Conservation (phyloP, 2,888 invertebrate genomes). For the Caenorhabditis imperialis region DNA sequence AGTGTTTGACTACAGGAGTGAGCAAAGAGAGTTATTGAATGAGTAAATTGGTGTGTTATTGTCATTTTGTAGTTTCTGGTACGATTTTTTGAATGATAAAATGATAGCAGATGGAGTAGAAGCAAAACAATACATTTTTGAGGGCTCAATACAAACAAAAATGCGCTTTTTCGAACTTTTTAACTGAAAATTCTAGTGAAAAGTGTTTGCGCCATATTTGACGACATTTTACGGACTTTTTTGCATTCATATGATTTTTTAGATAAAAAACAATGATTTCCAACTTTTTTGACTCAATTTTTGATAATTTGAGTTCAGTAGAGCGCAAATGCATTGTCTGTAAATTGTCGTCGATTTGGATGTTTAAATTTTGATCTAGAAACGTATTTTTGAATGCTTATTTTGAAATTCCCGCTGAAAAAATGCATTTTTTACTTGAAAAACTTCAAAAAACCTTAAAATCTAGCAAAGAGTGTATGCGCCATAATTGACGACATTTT, state of each 20-base stretch:
- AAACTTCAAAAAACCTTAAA: no score
- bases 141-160: no score
- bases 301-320: neutral
- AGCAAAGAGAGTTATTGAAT: neutral
- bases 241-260: neutral
- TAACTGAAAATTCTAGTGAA: no score
- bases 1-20: conserved; percentile 8
- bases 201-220: neutral
- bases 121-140: no score
- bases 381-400: no score
- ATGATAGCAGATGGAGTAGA: no score
- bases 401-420: no score
- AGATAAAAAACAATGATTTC: conserved; percentile 1
- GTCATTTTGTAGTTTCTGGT: no score
- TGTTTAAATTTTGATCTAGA: no score
- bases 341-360: conserved; percentile 6
- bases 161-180: no score
- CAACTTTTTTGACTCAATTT: conserved; percentile 2
- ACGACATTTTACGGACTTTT: neutral
- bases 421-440: no score
- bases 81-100: no score
- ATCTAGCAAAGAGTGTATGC: neutral
- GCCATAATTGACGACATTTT: neutral
- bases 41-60: neutral
- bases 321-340: neutral